These are phyloP conservation scores for Diplodus sargus DNA, from an alignment of 2,797 vertebrate genomes.

Conservation along the genomic window DNA sequence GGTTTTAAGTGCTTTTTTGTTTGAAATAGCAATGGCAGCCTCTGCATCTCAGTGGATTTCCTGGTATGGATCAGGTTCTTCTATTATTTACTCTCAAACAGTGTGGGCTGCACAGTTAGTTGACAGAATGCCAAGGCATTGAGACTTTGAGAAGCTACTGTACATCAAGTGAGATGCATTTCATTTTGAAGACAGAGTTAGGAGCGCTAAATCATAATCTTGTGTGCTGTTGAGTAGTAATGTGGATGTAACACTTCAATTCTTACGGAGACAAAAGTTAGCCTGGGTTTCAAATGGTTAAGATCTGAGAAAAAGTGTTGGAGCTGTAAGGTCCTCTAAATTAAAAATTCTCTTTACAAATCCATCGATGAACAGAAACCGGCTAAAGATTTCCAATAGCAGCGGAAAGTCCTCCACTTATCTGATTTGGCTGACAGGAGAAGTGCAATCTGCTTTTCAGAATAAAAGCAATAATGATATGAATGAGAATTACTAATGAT, in stretches of 20 bases:
- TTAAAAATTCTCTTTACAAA: slow-evolving; percentile 37
- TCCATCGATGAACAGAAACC: slow-evolving; percentile 39
- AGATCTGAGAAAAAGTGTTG: neutral
- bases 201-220: neutral
- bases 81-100: slow-evolving; percentile 78
- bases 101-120: slow-evolving; percentile 73
- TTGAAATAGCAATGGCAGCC: slow-evolving; percentile 69
- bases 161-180: slow-evolving; percentile 47
- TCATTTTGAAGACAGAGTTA: slow-evolving; percentile 47
- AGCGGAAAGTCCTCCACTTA: slow-evolving; percentile 7
- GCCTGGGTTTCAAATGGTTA: neutral
- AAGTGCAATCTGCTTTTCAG: neutral
- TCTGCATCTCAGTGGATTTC: slow-evolving; percentile 78
- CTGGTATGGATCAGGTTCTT: slow-evolving; percentile 70
- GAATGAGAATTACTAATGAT: neutral
- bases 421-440: slow-evolving; percentile 24
- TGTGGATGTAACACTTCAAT: neutral
- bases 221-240: neutral
- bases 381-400: slow-evolving; percentile 46
- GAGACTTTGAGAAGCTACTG: slow-evolving; percentile 64
- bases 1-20: slow-evolving; percentile 64
- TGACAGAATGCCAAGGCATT: slow-evolving; percentile 74
- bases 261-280: neutral
- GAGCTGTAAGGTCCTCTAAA: slow-evolving; percentile 15
- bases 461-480: slow-evolving; percentile 10